A percentile compares a stretch with the other conserved stretches of the same genome.
Conservation (phyloP, 2,797 vertebrate genomes). For the Bradypodion pumilum region DNA sequence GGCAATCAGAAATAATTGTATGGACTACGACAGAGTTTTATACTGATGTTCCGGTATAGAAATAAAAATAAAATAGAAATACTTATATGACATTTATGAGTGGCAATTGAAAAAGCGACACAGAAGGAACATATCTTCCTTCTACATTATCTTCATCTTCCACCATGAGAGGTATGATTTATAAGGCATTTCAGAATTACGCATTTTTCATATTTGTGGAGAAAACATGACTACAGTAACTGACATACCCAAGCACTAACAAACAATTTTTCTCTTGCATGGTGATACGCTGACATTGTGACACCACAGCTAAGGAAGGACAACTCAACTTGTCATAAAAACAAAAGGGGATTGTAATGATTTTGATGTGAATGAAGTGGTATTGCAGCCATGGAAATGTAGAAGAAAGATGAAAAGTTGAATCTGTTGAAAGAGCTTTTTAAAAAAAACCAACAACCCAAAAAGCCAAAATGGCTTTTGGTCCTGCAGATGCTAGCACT, state of each 20-base stretch:
- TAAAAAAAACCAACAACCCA: too few relatives aligned
- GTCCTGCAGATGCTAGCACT: background rate
- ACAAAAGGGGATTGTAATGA: constrained; percentile 2
- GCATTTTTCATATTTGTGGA: constrained; percentile 13
- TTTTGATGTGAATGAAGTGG: background rate
- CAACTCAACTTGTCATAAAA: background rate
- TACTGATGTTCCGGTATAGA: too few relatives aligned
- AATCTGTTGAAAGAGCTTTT: background rate
- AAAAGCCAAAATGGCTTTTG: background rate
- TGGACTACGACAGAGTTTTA: background rate
- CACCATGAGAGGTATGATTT: constrained; percentile 4
- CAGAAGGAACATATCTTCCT: background rate
- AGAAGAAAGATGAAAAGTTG: background rate
- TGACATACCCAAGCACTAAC: constrained; percentile 14
- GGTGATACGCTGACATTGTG: background rate
- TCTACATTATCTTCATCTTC: constrained; percentile 24
- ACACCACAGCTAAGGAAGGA: background rate
- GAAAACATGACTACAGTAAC: constrained; percentile 8
- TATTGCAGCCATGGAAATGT: background rate
- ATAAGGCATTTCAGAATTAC: constrained; percentile 24
- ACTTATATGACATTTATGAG: background rate
- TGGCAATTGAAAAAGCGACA: background rate
- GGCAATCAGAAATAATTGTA: background rate
- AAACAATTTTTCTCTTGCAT: constrained; percentile 13
- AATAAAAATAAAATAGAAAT: background rate